phyloP scores from a whole-genome alignment of 2,797 vertebrate species.

The Malacoraja senta region DNA sequence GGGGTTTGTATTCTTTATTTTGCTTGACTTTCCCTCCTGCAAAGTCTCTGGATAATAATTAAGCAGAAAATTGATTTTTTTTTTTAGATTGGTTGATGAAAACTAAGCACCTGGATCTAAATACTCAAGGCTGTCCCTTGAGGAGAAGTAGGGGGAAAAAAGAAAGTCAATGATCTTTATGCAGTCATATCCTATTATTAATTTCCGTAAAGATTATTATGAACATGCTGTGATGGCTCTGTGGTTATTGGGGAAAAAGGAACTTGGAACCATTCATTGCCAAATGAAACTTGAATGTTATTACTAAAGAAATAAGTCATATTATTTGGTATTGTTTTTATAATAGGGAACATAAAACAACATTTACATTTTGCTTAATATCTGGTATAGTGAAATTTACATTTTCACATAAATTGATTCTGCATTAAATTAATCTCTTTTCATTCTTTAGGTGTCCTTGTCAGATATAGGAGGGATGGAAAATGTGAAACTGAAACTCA shows the following conservation, averaged over 20 bases:
- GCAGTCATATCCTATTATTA: not conserved
- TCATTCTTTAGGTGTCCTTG: conserved; percentile 75
- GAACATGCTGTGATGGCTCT: not conserved
- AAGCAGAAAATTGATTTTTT: not conserved
- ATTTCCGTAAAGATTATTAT: not conserved
- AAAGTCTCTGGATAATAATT: not conserved
- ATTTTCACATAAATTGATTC: conserved; percentile 50
- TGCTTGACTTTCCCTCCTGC: not conserved
- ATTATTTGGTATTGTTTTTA: not conserved
- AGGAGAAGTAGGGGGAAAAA: not conserved
- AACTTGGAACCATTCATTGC: not conserved
- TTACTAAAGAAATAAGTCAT: not conserved
- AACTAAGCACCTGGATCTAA: not conserved
- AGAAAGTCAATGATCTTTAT: not conserved
- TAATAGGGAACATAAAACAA: not conserved
- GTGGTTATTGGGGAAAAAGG: not conserved
- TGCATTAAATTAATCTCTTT: not conserved
- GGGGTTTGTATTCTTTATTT: not conserved
- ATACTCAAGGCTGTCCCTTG: not conserved
- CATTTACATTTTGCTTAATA: conserved; percentile 44
- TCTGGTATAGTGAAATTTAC: conserved; percentile 59
- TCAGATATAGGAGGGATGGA: conserved; percentile 89
- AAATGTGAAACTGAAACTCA: conserved; percentile 84
- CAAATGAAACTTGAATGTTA: not conserved
- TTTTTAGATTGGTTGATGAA: not conserved